Conservation (phyloP, 2,113 vertebrate species). For the Calypte anna region DNA sequence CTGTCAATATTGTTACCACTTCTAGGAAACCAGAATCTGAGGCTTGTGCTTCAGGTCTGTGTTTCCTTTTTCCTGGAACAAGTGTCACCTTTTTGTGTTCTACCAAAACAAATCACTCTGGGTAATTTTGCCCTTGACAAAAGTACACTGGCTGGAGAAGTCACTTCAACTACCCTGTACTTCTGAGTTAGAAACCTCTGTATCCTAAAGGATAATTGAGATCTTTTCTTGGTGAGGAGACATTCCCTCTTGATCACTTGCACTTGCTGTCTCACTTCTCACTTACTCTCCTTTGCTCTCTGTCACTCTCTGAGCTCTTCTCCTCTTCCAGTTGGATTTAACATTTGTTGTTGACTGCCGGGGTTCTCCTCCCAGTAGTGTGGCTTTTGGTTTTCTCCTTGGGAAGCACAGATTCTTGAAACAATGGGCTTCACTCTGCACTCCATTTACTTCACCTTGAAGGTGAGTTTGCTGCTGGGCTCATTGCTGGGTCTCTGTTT, state of each 20-base stretch:
- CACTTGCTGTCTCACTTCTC: neutral
- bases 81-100: slow-evolving; percentile 9
- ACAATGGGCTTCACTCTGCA: slow-evolving; percentile 80
- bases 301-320: neutral
- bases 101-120: neutral
- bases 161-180: neutral
- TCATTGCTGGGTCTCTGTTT: slow-evolving; percentile 83
- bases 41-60: slow-evolving; percentile 19
- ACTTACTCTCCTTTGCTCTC: neutral
- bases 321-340: slow-evolving; percentile 34
- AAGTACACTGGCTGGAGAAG: slow-evolving; percentile 2
- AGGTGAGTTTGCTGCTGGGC: slow-evolving; percentile 85
- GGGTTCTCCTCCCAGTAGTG: neutral
- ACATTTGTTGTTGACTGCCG: neutral
- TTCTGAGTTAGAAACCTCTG: slow-evolving; percentile 69
- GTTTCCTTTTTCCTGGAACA: slow-evolving; percentile 14
- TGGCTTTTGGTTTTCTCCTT: slow-evolving; percentile 18
- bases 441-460: slow-evolving; percentile 80
- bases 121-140: neutral
- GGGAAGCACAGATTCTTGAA: slow-evolving; percentile 54
- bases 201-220: slow-evolving; percentile 71
- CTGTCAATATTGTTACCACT: neutral
- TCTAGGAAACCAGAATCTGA: slow-evolving; percentile 53
- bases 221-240: slow-evolving; percentile 58
- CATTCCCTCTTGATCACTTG: neutral